Conservation (phyloP, 2,888 invertebrate species). For the Scrobipalpa atriplicella region DNA sequence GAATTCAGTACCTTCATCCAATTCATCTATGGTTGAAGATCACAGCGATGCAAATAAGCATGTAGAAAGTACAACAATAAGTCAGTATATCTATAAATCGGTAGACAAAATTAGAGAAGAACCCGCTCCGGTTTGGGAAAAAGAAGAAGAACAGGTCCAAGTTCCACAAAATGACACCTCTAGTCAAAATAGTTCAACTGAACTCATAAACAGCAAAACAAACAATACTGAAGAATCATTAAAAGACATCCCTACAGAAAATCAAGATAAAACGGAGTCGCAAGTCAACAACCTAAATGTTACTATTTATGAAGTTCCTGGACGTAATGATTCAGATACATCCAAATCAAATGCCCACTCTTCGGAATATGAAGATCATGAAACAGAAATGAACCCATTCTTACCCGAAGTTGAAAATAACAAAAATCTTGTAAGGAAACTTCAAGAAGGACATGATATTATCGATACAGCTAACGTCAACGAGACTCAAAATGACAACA, state of each 20-base stretch:
- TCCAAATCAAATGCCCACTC: constrained; percentile 55
- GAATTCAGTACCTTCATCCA: not conserved
- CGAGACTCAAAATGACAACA: constrained; percentile 73
- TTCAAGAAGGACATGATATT: constrained; percentile 81
- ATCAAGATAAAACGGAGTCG: constrained; percentile 5
- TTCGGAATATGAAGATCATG: constrained; percentile 68
- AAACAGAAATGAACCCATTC: constrained; percentile 86
- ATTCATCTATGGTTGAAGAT: too few species aligned
- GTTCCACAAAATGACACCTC: not conserved
- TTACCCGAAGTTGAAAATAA: constrained; percentile 85
- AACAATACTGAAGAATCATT: not conserved
- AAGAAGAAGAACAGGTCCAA: constrained; percentile 30
- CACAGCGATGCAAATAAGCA: constrained; percentile 30
- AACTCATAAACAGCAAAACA: constrained; percentile 29
- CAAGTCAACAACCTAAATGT: constrained; percentile 63
- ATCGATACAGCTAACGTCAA: constrained; percentile 64
- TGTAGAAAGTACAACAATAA: constrained; percentile 63
- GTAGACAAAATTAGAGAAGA: constrained; percentile 43
- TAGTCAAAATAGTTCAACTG: not conserved
- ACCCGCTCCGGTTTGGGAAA: constrained; percentile 75
- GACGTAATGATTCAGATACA: constrained; percentile 51
- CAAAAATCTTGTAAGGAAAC: constrained; percentile 81
- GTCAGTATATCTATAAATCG: constrained; percentile 66
- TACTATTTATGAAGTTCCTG: constrained; percentile 73
- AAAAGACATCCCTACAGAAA: not conserved